These are phyloP conservation scores for Rutpela maculata DNA, from an alignment of 2,888 invertebrate species.

Conservation along the genomic window DNA sequence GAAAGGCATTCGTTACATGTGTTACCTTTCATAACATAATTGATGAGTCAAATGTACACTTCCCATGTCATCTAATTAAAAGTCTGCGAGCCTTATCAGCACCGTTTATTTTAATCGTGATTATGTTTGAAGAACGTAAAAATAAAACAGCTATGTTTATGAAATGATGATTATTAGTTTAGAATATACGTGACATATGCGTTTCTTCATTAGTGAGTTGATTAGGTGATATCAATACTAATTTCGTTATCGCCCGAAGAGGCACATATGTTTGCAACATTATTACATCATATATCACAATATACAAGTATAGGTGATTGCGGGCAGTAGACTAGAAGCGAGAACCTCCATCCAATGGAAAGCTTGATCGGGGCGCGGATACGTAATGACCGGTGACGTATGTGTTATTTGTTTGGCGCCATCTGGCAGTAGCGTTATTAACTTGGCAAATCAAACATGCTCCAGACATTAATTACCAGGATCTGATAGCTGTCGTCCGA, in stretches of 20 bases:
- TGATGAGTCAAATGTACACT: background rate
- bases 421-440: conserved; percentile 75
- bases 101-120: conserved; percentile 33
- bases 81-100: conserved; percentile 14
- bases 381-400: conserved; percentile 74
- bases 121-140: conserved; percentile 36
- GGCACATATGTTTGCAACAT: conserved; percentile 74
- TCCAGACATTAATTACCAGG: conserved; percentile 73
- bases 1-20: background rate
- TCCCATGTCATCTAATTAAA: conserved; percentile 19
- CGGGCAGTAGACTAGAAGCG: conserved; percentile 69
- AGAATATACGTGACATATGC: conserved; percentile 69
- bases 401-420: conserved; percentile 75
- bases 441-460: conserved; percentile 76
- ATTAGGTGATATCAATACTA: conserved; percentile 73
- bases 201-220: conserved; percentile 74
- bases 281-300: conserved; percentile 75
- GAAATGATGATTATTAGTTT: conserved; percentile 47
- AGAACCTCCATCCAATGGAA: conserved; percentile 54
- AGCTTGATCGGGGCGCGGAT: conserved; percentile 58
- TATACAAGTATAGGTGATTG: conserved; percentile 73
- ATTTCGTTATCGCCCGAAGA: conserved; percentile 73
- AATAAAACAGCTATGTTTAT: conserved; percentile 41
- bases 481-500: conserved; percentile 69
- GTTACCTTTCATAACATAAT: conserved; percentile 5